A percentile compares a stretch with the other conserved stretches of the same genome.
phyloP scores from a whole-genome alignment of 2,888 invertebrate species.

The Tyria jacobaeae region DNA sequence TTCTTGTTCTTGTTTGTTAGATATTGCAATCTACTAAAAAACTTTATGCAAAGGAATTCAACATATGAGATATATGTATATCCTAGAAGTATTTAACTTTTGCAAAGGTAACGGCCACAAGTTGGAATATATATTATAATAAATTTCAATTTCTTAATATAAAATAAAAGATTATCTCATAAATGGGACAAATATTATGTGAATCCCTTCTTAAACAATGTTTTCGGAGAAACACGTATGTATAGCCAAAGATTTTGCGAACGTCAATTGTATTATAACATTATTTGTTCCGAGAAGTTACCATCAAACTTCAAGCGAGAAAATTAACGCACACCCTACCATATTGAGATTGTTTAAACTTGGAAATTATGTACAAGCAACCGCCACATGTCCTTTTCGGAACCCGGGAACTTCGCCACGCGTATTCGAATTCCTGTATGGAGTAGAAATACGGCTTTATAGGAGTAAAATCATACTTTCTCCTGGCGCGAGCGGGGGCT shows the following conservation, averaged over 20 bases:
- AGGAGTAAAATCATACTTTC: constrained; percentile 87
- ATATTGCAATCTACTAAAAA: no score
- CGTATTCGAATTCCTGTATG: constrained; percentile 86
- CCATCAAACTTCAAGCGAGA: constrained; percentile 54
- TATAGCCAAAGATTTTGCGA: constrained; percentile 1
- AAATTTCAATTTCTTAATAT: no score
- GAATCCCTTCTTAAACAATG: background rate
- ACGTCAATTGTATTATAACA: constrained; percentile 21
- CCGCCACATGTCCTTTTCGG: constrained; percentile 81
- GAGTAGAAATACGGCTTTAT: constrained; percentile 87
- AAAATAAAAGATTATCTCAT: background rate
- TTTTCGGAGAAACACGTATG: background rate
- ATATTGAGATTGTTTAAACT: constrained; percentile 83
- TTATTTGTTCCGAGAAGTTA: constrained; percentile 32
- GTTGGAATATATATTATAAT: no score
- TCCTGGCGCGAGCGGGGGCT: constrained; percentile 78
- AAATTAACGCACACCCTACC: constrained; percentile 70
- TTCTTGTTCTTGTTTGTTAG: background rate
- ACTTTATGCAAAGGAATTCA: background rate
- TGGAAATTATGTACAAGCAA: constrained; percentile 81
- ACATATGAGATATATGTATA: background rate
- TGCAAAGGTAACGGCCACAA: no score
- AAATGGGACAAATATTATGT: background rate
- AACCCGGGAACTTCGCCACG: constrained; percentile 79
- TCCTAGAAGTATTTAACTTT: background rate